Evolutionary conservation across 1,140 invertebrate genomes (phyloP).

Genomic region (Zaprionus inermis): DNA sequence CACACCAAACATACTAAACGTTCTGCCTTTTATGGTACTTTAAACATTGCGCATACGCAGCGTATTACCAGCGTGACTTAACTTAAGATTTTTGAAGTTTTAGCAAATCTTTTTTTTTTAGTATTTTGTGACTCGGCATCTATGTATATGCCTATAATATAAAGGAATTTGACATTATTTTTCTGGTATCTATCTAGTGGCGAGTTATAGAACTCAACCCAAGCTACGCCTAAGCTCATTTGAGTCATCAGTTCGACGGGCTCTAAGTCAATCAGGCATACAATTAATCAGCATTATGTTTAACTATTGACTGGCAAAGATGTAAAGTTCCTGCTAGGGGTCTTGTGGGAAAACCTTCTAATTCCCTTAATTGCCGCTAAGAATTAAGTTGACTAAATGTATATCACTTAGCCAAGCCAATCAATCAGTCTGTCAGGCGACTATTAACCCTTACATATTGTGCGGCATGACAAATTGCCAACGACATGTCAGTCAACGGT

Average conservation of each 20-base stretch:
- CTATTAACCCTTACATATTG: constrained; percentile 57
- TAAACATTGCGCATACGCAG: no score
- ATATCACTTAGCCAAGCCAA: constrained; percentile 21
- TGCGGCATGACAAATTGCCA: constrained; percentile 51
- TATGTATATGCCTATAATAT: no score
- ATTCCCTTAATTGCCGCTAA: constrained; percentile 1
- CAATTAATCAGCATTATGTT: constrained; percentile 11
- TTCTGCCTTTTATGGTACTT: no score
- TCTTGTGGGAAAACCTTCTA: not conserved
- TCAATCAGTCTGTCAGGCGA: constrained; percentile 48
- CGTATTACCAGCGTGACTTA: no score
- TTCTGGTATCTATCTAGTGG: no score
- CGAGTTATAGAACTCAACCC: no score
- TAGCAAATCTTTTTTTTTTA: no score
- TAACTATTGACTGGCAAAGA: not conserved
- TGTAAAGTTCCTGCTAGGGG: not conserved
- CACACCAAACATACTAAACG: no score
- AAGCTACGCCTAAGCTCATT: not conserved
- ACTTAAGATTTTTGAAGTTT: no score
- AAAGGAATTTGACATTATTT: no score
- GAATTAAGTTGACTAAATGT: constrained; percentile 25
- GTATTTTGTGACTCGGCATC: no score
- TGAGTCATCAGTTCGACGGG: not conserved
- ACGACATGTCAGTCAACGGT: constrained; percentile 32
- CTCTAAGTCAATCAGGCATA: not conserved